Evolutionary conservation across 2,113 vertebrate genomes (phyloP).

Genomic region (Gallinago jamesoni): DNA sequence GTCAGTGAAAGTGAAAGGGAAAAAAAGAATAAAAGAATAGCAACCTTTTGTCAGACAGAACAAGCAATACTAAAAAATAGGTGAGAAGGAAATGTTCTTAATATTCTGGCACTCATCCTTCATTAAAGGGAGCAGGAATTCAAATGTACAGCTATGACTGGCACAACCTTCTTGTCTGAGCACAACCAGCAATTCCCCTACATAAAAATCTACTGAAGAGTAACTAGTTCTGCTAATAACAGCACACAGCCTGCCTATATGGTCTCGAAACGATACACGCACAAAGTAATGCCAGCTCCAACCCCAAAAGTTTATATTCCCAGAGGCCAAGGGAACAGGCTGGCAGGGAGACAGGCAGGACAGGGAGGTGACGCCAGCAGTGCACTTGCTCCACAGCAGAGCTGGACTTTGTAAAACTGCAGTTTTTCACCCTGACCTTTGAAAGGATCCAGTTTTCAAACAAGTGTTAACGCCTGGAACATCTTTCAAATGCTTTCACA

Average conservation of each 20-base stretch:
- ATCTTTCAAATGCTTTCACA: neutral
- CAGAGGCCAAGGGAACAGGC: neutral
- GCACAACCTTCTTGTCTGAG: neutral
- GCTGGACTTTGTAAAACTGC: neutral
- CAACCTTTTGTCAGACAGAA: neutral
- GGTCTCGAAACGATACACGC: fast-evolving
- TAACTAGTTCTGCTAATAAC: neutral
- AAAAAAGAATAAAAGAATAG: neutral
- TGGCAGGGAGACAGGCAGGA: neutral
- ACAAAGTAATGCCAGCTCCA: neutral
- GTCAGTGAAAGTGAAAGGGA: neutral
- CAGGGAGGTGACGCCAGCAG: neutral
- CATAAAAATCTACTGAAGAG: neutral
- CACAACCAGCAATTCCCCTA: neutral
- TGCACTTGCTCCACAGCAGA: neutral
- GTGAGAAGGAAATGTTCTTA: neutral
- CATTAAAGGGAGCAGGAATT: neutral
- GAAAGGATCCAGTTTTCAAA: neutral
- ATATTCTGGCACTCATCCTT: neutral
- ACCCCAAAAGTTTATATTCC: neutral
- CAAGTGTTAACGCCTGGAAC: fast-evolving
- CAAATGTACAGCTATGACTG: neutral
- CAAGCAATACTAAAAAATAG: neutral
- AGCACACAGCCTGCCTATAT: neutral
- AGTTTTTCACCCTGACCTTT: neutral